These are phyloP conservation scores for Mythimna lalbum DNA, from an alignment of 2,888 invertebrate species.

Conservation along the genomic window DNA sequence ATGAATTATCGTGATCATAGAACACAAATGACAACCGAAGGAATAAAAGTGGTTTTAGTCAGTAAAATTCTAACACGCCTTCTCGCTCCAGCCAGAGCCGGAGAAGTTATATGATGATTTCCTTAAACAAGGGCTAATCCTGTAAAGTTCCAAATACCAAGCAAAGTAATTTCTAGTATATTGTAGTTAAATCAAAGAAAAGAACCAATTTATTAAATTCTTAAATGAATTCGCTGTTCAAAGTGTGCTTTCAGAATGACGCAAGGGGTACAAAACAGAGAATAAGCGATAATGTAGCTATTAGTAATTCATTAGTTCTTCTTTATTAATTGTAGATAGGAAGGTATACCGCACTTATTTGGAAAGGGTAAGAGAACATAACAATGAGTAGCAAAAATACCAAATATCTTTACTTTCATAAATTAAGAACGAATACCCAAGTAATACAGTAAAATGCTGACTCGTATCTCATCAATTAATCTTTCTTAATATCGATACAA, in stretches of 20 bases:
- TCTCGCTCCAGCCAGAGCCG: too few relatives aligned
- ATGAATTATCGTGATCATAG: too few relatives aligned
- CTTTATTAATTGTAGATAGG: not conserved
- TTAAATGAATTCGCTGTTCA: not conserved
- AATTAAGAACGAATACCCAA: conserved; percentile 8
- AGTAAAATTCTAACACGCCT: too few relatives aligned
- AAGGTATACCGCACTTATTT: not conserved
- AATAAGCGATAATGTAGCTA: not conserved
- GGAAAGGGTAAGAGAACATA: not conserved
- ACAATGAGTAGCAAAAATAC: conserved; percentile 15
- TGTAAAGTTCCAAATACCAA: not conserved
- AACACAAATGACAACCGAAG: too few relatives aligned
- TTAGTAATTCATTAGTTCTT: not conserved
- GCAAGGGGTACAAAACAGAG: not conserved
- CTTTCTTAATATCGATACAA: conserved; percentile 6
- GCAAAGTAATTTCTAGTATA: conserved; percentile 1
- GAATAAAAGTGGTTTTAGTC: too few relatives aligned
- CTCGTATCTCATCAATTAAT: not conserved
- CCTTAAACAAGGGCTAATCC: not conserved
- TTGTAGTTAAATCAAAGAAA: not conserved
- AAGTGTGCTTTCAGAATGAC: not conserved
- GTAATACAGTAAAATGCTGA: conserved; percentile 3
- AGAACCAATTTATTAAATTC: conserved; percentile 7
- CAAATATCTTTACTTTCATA: not conserved
- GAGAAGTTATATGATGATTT: not conserved